Evolutionary conservation across 2,888 invertebrate species (phyloP), one percentile per base, ranked within the genome.

Genomic region (Melanophora roralis): DNA sequence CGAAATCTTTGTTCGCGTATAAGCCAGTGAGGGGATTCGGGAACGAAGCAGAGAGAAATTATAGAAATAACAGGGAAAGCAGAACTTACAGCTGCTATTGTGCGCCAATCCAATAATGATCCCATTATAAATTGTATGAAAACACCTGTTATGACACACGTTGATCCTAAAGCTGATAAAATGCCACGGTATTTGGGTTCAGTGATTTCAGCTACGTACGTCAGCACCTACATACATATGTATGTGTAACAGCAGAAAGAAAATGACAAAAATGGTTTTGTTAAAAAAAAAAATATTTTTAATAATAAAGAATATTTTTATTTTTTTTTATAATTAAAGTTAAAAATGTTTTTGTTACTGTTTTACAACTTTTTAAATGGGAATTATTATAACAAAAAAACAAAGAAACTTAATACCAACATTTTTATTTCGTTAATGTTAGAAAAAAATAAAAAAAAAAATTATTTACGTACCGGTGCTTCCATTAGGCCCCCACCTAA

Each of bases 21-120:
- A 59, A 96, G 90, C 96, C 96, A 96, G 83, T 94, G 93, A 0
- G 96, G 96, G 83, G 95, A 95, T 88, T 96, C 96, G 0, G 96
- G 96, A 4, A 96, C 93, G 85, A 95, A 92, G 83, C 91, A 93
- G 9, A 96, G 90, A 0, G 93, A 91, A 0, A 92, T 83, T 51
- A 94, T 92, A 12, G 95, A 93, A 2, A 93, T 82, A 1, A 93
- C 90, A 40, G 95, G 94, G 83, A 94, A 92, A 0, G 89, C 86
- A n/a, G 93, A 91, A 85, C 94, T 94, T 81, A 94, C 90, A 1
- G 95, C 89, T 0, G 95, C 94, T 2, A 95, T 92, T 0, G 92
- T 93, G 59, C 95, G 91, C 95, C 95, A 96, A 78, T 91, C 91
- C 78, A 94, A 89, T 59, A 95, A 90, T 12, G 94, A 92, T 0